Base-by-base conservation (phyloP, 2,797 vertebrate genomes). In the Buceros bicornis region DNA sequence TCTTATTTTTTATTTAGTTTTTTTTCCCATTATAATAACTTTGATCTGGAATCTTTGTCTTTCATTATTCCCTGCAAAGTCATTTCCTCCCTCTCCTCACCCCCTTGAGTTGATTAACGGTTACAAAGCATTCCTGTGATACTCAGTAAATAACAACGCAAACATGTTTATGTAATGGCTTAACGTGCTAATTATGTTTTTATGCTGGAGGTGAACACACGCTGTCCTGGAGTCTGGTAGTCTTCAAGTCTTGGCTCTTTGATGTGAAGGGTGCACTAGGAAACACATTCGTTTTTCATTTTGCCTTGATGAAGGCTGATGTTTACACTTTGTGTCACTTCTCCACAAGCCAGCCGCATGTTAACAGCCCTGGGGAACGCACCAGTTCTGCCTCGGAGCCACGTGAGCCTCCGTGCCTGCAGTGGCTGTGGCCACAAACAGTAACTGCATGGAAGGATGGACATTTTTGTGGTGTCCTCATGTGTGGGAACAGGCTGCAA, bases 141-240 rank as follows among this genome's bases (percentile, higher is more conserved):
- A 5, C 87, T 94, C 50, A 51, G 93, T 91, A 97, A 96, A 95
- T 94, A 96, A 91, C 90, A 86, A 92, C 61, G 87, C 93, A 96
- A 96, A 95, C 92, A 94, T 95, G 92, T 97, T 96, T 95, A 91
- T 79, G 82, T 37, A 96, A 92, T 84, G 92, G 74, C 85, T 96
- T 81, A 90, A 88, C 37, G 7, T 76, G 87, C 92, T 94, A 92
- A 97, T 88, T 81, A 91, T 87, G 82, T 82, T 95, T 95, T 92
- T 35, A 43, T 85, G 89, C 70, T 12, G 43, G 65, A 78, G 47
- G 24, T 62, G 76, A 90, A 22, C 0, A 5, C 77, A 79, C 2
- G 3, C 11, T 90, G 61, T 90, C 83, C 79, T 29, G 69, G 89
- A 45, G 82, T 69, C 96, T 96, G 96, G 70, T 81, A 92, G 65